These are phyloP conservation scores for Caerostris extrusa DNA, from an alignment of 1,140 invertebrate genomes.

Conservation along the genomic window DNA sequence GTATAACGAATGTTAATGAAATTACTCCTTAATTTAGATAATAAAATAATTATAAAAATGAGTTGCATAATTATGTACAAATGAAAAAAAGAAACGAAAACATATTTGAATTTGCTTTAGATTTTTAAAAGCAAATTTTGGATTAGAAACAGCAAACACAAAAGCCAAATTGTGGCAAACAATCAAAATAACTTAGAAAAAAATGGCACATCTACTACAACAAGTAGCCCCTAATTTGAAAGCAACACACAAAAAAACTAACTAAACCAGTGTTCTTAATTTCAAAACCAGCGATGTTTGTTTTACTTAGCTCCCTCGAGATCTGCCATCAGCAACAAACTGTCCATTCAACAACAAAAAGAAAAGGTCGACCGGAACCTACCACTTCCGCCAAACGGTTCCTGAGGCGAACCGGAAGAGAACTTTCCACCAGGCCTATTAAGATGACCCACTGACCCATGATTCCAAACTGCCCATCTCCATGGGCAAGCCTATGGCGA, in stretches of 20 bases:
- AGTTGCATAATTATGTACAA: too few species aligned
- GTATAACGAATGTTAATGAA: too few species aligned
- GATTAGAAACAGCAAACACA: too few species aligned
- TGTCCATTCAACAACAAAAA: neutral
- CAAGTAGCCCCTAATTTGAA: neutral
- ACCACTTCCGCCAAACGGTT: slow-evolving; percentile 28
- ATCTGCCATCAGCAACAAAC: neutral
- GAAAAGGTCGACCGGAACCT: slow-evolving; percentile 44
- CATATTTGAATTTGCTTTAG: too few species aligned
- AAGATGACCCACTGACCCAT: slow-evolving; percentile 31
- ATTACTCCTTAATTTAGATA: too few species aligned
- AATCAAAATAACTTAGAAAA: too few species aligned
- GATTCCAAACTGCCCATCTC: slow-evolving; percentile 5
- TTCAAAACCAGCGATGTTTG: neutral
- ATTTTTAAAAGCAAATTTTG: too few species aligned
- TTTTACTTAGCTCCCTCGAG: neutral
- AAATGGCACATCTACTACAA: too few species aligned
- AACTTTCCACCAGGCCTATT: neutral
- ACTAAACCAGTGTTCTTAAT: neutral
- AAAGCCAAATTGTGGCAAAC: too few species aligned
- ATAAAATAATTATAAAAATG: too few species aligned
- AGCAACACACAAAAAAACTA: neutral
- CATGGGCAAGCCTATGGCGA: neutral
- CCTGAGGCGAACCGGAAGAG: slow-evolving; percentile 32
- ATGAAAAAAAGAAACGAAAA: too few species aligned